A percentile compares a stretch with the other conserved stretches of the same genome.
Conservation (phyloP, 2,113 vertebrate species). For the Strix aluco region DNA sequence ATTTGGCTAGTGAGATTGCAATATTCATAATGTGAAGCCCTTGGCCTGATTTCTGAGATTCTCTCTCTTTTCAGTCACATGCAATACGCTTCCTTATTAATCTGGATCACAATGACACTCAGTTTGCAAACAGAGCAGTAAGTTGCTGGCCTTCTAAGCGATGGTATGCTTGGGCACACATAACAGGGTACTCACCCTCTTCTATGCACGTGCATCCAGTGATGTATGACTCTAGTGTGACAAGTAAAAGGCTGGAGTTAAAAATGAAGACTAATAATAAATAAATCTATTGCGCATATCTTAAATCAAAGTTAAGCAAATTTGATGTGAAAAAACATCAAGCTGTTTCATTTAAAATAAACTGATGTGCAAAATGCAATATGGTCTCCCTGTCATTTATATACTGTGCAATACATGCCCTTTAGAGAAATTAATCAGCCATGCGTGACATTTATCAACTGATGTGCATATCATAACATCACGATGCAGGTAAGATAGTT, state of each 20-base stretch:
- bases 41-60: background rate
- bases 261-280: background rate
- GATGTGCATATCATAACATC: background rate
- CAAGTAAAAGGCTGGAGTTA: background rate
- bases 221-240: background rate
- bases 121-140: background rate
- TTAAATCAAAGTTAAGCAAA: background rate
- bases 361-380: background rate
- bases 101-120: background rate
- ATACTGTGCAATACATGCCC: background rate
- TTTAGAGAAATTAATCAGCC: background rate
- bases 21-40: background rate
- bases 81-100: constrained; percentile 15
- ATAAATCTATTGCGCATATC: background rate
- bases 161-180: background rate
- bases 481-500: background rate
- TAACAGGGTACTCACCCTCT: background rate
- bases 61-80: background rate
- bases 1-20: constrained; percentile 18
- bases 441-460: background rate
- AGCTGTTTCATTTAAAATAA: background rate
- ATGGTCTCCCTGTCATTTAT: background rate
- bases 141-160: background rate
- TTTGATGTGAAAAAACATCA: background rate
- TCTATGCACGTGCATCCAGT: too few relatives aligned